A percentile compares a stretch with the other conserved stretches of the same genome.
Evolutionary conservation across 1,140 invertebrate species (phyloP).

Genomic region (Hycleus phaleratus): DNA sequence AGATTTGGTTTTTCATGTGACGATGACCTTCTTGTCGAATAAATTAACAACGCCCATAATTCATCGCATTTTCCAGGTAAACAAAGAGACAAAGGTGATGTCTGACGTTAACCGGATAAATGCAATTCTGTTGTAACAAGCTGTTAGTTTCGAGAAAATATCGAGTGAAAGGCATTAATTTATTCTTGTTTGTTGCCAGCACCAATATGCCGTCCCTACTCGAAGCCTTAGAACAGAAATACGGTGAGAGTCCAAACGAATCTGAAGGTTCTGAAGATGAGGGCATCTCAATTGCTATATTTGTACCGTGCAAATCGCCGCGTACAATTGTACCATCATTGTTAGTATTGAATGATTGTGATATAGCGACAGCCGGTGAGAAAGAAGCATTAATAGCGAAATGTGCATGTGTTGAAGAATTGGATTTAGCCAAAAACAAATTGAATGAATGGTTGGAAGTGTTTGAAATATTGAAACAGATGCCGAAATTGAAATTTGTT

Average conservation of each 20-base stretch:
- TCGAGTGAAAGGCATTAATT: too few species aligned
- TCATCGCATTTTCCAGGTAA: too few species aligned
- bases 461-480: constrained; percentile 74
- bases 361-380: constrained; percentile 79
- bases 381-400: constrained; percentile 66
- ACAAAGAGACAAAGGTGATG: too few species aligned
- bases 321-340: constrained; percentile 68
- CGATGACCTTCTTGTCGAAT: too few species aligned
- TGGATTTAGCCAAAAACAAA: constrained; percentile 86
- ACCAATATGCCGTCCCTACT: constrained; percentile 69
- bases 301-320: constrained; percentile 72
- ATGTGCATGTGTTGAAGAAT: constrained; percentile 77
- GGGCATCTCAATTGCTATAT: constrained; percentile 61
- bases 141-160: too few species aligned
- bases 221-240: constrained; percentile 78
- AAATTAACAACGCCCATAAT: too few species aligned
- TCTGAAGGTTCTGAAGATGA: constrained; percentile 52
- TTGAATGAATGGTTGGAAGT: constrained; percentile 80
- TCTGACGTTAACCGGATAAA: too few species aligned
- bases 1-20: too few species aligned
- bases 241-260: constrained; percentile 54
- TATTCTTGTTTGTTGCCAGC: background rate
- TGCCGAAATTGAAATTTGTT: constrained; percentile 80
- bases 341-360: constrained; percentile 82
- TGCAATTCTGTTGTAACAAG: too few species aligned